These are phyloP conservation scores for Tiliacea citrago DNA, from an alignment of 2,888 invertebrate genomes.

Conservation along the genomic window DNA sequence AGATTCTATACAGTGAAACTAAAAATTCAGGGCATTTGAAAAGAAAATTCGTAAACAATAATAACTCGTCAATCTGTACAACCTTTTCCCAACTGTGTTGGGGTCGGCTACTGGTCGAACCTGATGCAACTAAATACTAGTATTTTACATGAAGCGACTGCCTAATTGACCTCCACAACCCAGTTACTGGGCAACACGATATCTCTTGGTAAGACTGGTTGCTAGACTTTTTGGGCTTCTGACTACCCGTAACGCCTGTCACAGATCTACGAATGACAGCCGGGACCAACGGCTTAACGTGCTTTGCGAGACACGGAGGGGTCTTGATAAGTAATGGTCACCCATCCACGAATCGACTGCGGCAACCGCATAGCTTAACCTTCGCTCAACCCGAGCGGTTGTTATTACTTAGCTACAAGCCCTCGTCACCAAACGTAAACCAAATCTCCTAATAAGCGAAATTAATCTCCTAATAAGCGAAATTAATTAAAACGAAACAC, in stretches of 20 bases:
- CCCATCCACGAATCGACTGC: neutral
- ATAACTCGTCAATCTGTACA: no score
- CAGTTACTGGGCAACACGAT: neutral
- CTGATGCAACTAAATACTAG: neutral
- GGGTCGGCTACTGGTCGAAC: neutral
- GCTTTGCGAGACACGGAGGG: neutral
- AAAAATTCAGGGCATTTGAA: no score
- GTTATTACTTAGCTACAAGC: neutral
- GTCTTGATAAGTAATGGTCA: no score
- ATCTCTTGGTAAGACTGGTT: neutral
- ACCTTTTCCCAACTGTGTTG: neutral
- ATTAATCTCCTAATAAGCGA: constrained; percentile 43
- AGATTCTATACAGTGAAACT: no score
- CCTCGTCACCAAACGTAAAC: neutral
- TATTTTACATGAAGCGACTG: neutral
- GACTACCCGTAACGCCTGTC: no score
- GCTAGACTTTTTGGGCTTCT: neutral
- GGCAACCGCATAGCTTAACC: neutral
- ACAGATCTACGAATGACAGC: neutral
- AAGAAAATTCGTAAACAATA: neutral
- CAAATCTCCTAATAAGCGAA: constrained; percentile 30
- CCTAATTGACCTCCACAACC: neutral
- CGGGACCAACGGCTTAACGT: neutral
- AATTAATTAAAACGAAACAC: constrained; percentile 50
- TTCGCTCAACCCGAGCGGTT: no score